These are phyloP conservation scores for Acromyrmex echinatior DNA, from an alignment of 1,140 invertebrate genomes.

Conservation along the genomic window DNA sequence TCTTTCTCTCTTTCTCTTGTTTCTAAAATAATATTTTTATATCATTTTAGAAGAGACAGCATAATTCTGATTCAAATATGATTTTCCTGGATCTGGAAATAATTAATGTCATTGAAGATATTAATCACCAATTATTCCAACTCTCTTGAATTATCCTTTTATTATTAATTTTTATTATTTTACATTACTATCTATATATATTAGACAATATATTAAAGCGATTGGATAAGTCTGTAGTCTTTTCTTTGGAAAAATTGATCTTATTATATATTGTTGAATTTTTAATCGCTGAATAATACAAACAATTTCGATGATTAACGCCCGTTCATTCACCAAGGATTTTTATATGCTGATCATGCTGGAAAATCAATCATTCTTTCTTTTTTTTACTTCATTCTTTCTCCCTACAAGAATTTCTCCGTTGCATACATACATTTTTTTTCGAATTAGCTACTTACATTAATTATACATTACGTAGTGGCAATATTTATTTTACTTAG, in stretches of 20 bases:
- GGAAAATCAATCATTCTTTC: slow-evolving; percentile 27
- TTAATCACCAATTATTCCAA: slow-evolving; percentile 30
- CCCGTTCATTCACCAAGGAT: slow-evolving; percentile 50
- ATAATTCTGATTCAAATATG: slow-evolving; percentile 20
- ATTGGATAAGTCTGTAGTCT: slow-evolving; percentile 53
- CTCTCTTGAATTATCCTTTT: slow-evolving; percentile 35
- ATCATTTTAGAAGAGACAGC: slow-evolving; percentile 24
- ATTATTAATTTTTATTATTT: slow-evolving; percentile 59
- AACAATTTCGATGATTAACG: not conserved
- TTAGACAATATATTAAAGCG: slow-evolving; percentile 60
- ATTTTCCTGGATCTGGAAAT: slow-evolving; percentile 44
- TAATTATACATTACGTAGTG: slow-evolving; percentile 44
- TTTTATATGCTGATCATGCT: slow-evolving; percentile 46
- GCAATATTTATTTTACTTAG: slow-evolving; percentile 62
- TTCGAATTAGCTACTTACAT: slow-evolving; percentile 44
- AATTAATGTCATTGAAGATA: slow-evolving; percentile 44
- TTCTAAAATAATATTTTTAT: slow-evolving; percentile 25
- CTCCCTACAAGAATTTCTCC: not conserved
- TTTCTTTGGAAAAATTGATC: slow-evolving; percentile 59
- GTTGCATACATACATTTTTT: slow-evolving; percentile 25
- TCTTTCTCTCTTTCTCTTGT: not conserved
- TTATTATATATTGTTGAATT: slow-evolving; percentile 37
- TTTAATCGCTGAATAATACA: slow-evolving; percentile 12
- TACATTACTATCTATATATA: slow-evolving; percentile 40
- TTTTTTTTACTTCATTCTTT: not conserved